Evolutionary conservation across 2,797 vertebrate genomes (phyloP).

Genomic region (Arnoldichthys spilopterus): DNA sequence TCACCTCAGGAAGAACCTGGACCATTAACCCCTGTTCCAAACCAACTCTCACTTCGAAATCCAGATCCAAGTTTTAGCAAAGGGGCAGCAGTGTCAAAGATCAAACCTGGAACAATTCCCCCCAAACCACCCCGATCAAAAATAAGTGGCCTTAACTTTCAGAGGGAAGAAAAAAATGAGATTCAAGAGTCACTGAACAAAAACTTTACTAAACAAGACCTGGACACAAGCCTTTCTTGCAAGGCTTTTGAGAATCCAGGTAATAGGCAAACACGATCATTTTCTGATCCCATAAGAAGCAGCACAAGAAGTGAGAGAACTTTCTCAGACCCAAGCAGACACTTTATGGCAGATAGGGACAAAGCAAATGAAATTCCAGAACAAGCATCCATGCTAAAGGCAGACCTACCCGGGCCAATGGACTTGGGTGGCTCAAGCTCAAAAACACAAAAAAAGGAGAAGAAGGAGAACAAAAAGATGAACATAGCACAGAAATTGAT

Average conservation of each 20-base stretch:
- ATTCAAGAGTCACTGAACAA: not conserved
- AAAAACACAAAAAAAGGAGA: conserved; percentile 26
- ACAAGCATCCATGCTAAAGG: not conserved
- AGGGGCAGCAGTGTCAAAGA: not conserved
- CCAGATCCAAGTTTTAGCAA: not conserved
- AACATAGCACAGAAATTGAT: conserved; percentile 12
- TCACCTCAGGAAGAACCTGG: not conserved
- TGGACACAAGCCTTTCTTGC: not conserved
- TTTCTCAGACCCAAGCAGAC: conserved; percentile 19
- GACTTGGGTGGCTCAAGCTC: not conserved
- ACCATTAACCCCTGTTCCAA: not conserved
- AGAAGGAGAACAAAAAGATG: conserved; percentile 17
- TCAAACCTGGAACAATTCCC: not conserved
- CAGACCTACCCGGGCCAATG: not conserved
- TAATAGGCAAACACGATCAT: conserved; percentile 13
- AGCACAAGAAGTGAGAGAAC: not conserved
- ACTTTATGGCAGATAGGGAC: not conserved
- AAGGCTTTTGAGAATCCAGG: not conserved
- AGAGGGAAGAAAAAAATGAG: not conserved
- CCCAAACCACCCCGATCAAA: not conserved
- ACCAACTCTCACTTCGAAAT: too few relatives aligned
- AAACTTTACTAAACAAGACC: not conserved
- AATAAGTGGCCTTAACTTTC: not conserved
- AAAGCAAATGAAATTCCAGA: not conserved
- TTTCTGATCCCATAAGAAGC: conserved; percentile 14